Conservation (phyloP, 2,888 invertebrate species). For the Maniola hyperantus region DNA sequence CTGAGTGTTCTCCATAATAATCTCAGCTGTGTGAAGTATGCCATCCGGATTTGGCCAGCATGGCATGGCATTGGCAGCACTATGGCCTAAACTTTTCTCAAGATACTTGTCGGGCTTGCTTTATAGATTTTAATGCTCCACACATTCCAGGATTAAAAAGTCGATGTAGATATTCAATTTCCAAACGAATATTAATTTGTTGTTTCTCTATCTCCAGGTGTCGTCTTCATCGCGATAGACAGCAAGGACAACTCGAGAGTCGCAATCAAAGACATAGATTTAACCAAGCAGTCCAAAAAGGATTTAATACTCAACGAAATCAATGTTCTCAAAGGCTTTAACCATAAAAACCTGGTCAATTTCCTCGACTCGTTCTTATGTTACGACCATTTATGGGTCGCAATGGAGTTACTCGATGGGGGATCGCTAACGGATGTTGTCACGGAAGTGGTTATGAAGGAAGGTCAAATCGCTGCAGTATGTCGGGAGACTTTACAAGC, state of each 20-base stretch:
- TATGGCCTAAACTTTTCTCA: no score
- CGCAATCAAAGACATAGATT: conserved; percentile 98
- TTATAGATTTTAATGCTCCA: no score
- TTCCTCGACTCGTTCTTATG: conserved; percentile 97
- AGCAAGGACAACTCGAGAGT: conserved; percentile 88
- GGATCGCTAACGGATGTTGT: conserved; percentile 98
- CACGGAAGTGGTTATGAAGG: conserved; percentile 98
- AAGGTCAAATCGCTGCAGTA: conserved; percentile 97
- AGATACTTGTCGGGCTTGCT: no score
- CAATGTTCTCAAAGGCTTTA: conserved; percentile 93
- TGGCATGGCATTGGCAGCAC: no score
- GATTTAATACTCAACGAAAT: conserved; percentile 98
- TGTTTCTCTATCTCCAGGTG: conserved; percentile 78
- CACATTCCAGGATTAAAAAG: no score
- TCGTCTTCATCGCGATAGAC: conserved; percentile 95
- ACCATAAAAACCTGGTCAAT: conserved; percentile 97
- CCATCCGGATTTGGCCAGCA: no score
- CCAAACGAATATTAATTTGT: not conserved
- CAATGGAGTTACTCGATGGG: conserved; percentile 97
- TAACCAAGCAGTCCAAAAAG: conserved; percentile 97
- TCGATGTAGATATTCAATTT: not conserved
- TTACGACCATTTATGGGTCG: conserved; percentile 96
- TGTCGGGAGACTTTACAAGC: conserved; percentile 93
- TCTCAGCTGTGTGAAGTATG: no score
- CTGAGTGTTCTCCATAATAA: no score